These are phyloP conservation scores for Acronicta alni DNA, from an alignment of 2,888 invertebrate species.

Conservation along the genomic window DNA sequence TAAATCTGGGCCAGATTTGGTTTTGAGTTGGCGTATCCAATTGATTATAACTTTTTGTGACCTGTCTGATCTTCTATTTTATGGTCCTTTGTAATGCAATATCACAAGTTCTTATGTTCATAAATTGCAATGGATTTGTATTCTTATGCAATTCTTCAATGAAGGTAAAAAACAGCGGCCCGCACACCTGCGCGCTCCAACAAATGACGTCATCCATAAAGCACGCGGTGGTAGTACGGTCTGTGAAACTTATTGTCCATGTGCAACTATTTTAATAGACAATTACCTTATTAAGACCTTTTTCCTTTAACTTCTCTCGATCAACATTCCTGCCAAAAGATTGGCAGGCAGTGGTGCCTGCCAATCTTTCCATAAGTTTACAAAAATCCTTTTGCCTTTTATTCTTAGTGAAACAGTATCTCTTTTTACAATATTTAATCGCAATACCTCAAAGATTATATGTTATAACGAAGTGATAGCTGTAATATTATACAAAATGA, in stretches of 20 bases:
- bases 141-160: slow-evolving; percentile 60
- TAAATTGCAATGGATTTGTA: slow-evolving; percentile 24
- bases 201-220: slow-evolving; percentile 67
- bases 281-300: slow-evolving; percentile 20
- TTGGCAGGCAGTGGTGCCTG: background rate
- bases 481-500: slow-evolving; percentile 39
- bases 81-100: slow-evolving; percentile 29
- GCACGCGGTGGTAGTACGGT: slow-evolving; percentile 58
- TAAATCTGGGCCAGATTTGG: slow-evolving; percentile 9
- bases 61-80: slow-evolving; percentile 24
- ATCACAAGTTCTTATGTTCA: slow-evolving; percentile 30
- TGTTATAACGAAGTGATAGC: slow-evolving; percentile 42
- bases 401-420: slow-evolving; percentile 8
- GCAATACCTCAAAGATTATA: slow-evolving; percentile 37
- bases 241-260: slow-evolving; percentile 52
- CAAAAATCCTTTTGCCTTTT: slow-evolving; percentile 5
- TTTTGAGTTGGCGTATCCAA: slow-evolving; percentile 15
- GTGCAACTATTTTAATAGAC: slow-evolving; percentile 41
- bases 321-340: slow-evolving; percentile 1
- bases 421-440: slow-evolving; percentile 15
- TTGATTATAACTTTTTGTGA: slow-evolving; percentile 26
- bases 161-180: slow-evolving; percentile 62
- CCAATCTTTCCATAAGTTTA: background rate
- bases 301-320: background rate
- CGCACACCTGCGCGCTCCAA: slow-evolving; percentile 68